Evolutionary conservation across 1,140 invertebrate genomes (phyloP), one percentile per base, ranked within the genome.

Genomic region (Schmidtea mediterranea): DNA sequence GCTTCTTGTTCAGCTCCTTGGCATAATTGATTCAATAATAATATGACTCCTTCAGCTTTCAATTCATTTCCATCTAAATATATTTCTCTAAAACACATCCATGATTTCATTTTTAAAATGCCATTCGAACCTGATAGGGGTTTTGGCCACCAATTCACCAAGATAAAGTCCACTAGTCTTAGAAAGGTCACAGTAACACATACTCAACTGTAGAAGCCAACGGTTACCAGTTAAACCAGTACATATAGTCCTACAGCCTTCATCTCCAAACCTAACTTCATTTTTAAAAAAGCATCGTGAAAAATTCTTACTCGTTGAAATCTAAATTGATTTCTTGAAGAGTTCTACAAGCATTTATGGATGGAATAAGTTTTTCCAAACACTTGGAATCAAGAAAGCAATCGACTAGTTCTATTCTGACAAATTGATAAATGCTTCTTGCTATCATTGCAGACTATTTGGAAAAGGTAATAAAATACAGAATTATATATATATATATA

Each of bases 1-100:
- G 40, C 40, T 23, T 41, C 40, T 6, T 6, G 3, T 23, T 41
- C 40, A 6, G 40, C 40, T 10, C 22, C 18, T 41, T 41, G 18
- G 12, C 18, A 19, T 23, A 41, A 23, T 10, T 23, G 18, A 41
- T 41, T 23, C 10, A 41, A 19, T 5, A 41, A 12, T 19, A 19
- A 41, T 19, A 41, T 41, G 3, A 41, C 40, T 19, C 40, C 40
- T 41, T 41, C 40, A 12, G 40, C 40, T 23, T 41, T 23, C 12
- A 41, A 23, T 23, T 41, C 40, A 23, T 41, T 41, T 6, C 40
- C 40, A 23, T 41, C 40, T 19, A 41, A 23, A 41, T 19, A 41
- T 10, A 41, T 19, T 19, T 41, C 40, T 10, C 40, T 41, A 23
- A 41, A 41, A 19, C 40, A 41, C 3, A 32, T n/a, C n/a, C n/a